phyloP scores from a whole-genome alignment of 2,888 invertebrate species.

The Aleiodes testaceus region DNA sequence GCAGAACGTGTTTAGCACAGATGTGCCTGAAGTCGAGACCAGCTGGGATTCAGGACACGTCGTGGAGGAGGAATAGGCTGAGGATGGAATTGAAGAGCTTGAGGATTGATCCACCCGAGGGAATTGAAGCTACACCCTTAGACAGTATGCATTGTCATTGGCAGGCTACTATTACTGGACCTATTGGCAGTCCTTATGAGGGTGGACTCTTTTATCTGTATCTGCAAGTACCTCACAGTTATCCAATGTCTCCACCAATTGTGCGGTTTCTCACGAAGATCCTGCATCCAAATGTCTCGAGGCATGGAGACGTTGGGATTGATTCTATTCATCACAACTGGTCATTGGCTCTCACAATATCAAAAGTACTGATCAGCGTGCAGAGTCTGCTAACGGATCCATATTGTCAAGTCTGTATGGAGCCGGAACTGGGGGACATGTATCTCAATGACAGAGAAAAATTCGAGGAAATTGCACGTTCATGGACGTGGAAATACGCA shows the following conservation, averaged over 20 bases:
- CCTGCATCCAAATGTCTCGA: constrained; percentile 94
- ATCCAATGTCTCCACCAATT: constrained; percentile 93
- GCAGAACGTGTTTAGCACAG: constrained; percentile 89
- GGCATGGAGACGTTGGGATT: constrained; percentile 96
- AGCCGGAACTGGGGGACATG: constrained; percentile 86
- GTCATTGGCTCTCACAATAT: constrained; percentile 94
- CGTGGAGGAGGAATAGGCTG: constrained; percentile 87
- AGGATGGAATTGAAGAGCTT: constrained; percentile 83
- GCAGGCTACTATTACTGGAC: constrained; percentile 95
- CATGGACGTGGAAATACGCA: constrained; percentile 94
- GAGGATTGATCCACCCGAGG: constrained; percentile 87
- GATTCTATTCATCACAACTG: constrained; percentile 97
- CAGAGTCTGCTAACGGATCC: constrained; percentile 93
- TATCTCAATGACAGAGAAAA: constrained; percentile 82
- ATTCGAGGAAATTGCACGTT: constrained; percentile 87
- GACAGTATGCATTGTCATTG: constrained; percentile 90
- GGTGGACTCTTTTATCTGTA: constrained; percentile 94
- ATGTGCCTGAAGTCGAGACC: constrained; percentile 82
- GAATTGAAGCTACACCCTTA: constrained; percentile 87
- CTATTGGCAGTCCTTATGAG: constrained; percentile 94
- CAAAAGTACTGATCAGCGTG: constrained; percentile 90
- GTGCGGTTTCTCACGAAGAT: constrained; percentile 95
- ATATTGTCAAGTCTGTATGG: constrained; percentile 93
- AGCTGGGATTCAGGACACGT: constrained; percentile 81
- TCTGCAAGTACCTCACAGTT: constrained; percentile 89